Evolutionary conservation across 2,797 vertebrate species (phyloP).

Genomic region (Sebastes kiyomatsui): DNA sequence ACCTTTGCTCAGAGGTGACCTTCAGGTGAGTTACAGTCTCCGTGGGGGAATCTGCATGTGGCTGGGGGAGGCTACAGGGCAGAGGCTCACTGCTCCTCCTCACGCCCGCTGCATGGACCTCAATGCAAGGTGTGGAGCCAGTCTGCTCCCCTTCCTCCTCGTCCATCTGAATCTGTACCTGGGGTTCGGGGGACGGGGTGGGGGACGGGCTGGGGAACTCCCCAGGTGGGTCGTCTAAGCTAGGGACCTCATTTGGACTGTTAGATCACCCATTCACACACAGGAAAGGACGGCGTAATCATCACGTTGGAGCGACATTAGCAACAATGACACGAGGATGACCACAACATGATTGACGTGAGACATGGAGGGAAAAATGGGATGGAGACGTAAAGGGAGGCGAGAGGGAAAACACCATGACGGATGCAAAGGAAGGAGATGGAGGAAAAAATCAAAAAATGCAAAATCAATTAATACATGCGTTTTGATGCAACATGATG

Average conservation of each 20-base stretch:
- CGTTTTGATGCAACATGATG: constrained; percentile 9
- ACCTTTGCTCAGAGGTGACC: constrained; percentile 71
- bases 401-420: background rate
- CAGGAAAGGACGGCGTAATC: constrained; percentile 1
- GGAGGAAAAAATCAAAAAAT: constrained; percentile 27
- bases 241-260: constrained; percentile 59
- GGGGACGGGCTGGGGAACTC: constrained; percentile 30
- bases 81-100: constrained; percentile 70
- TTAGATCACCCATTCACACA: constrained; percentile 13
- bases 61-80: constrained; percentile 34
- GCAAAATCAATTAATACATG: constrained; percentile 22
- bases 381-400: background rate
- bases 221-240: constrained; percentile 40
- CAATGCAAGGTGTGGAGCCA: constrained; percentile 17
- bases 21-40: constrained; percentile 40
- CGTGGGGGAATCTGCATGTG: constrained; percentile 32
- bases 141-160: constrained; percentile 36
- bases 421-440: constrained; percentile 11
- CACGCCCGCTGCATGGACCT: constrained; percentile 32
- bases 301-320: constrained; percentile 2
- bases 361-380: background rate
- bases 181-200: constrained; percentile 25
- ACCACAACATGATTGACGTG: background rate
- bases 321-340: background rate
- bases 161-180: constrained; percentile 53